A percentile compares a stretch with the other conserved stretches of the same genome.
These are phyloP conservation scores for Reticulitermes lucifugus DNA, from an alignment of 2,888 invertebrate species.

Conservation along the genomic window DNA sequence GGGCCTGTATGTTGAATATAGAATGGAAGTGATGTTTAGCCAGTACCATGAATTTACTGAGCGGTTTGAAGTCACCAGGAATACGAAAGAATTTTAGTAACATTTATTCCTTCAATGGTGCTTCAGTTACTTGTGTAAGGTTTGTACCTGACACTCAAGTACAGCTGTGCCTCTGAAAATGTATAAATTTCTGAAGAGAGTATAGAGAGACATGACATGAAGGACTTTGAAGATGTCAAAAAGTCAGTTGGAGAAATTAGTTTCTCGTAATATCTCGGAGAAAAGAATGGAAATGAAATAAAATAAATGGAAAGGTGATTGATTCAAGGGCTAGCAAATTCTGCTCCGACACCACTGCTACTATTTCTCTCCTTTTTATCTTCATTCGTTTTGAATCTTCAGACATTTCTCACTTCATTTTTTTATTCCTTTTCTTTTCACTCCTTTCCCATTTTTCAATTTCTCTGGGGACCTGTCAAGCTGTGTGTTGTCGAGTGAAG, in stretches of 20 bases:
- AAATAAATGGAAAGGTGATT: conserved; percentile 44
- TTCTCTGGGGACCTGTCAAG: conserved; percentile 47
- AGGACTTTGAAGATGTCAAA: background rate
- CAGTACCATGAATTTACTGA: too few species aligned
- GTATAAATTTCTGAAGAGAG: background rate
- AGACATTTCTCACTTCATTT: conserved; percentile 24
- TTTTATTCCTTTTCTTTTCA: conserved; percentile 21
- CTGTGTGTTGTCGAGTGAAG: conserved; percentile 34
- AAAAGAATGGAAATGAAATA: conserved; percentile 31
- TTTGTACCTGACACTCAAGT: background rate
- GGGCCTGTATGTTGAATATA: too few species aligned
- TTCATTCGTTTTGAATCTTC: conserved; percentile 13
- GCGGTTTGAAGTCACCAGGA: too few species aligned
- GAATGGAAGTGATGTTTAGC: too few species aligned
- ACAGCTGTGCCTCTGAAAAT: background rate
- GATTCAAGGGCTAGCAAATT: conserved; percentile 46
- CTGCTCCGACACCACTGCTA: conserved; percentile 18
- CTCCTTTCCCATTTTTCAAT: conserved; percentile 44
- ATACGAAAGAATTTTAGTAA: too few species aligned
- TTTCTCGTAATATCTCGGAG: background rate
- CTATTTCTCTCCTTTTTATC: background rate
- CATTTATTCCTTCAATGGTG: too few species aligned
- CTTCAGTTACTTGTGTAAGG: background rate
- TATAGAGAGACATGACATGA: background rate
- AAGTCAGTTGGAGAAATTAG: conserved; percentile 28